Evolutionary conservation across 1,140 invertebrate genomes (phyloP), one percentile per base, ranked within the genome.

Genomic region (Babylonia areolata): DNA sequence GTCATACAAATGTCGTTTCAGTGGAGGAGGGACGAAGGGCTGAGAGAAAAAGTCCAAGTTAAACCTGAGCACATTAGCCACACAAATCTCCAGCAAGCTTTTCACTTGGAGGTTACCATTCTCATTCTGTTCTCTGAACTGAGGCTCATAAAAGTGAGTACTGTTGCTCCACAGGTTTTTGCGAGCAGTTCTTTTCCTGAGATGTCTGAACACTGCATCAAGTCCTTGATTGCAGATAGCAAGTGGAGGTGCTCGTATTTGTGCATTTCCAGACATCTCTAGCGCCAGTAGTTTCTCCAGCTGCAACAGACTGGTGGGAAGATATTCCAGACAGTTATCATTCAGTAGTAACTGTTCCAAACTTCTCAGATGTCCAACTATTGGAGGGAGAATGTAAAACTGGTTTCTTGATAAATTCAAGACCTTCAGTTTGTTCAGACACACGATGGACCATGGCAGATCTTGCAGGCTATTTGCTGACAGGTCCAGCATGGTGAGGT

Each of bases 1-100:
- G 40, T 80, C 78, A 54, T 80, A 40, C 3, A 80, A 42, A 54
- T 80, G 46, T 33, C 42, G 42, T 54, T 80, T 80, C 78, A 80
- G 35, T 3, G 78, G n/a, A 51, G 78, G 78, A 33, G 78, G 42
- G 3, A 80, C 2, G 42, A 12, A 31, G 3, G 78, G 9, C 46
- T 80, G 78, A 51, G 46, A 58, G 40, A 80, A 58, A 33, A 46
- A 80, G n/a, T 80, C 42, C 9, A 80, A 20, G 20, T 54, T 80
- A 37, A 80, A 80, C 78, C 31, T 6, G 31, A 80, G 78, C n/a
- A 80, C 78, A 51, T 42, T 54, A 3, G 42, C 46, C 37, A 80
- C 78, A 80, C 78, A 80, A 51, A 33, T n/a, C 46, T 80, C 78
- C 78, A 80, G 46, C 78, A 80, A 54, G 17, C 78, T 80, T 58